phyloP scores from a whole-genome alignment of 2,888 invertebrate genomes.

The Harmothoe impar region DNA sequence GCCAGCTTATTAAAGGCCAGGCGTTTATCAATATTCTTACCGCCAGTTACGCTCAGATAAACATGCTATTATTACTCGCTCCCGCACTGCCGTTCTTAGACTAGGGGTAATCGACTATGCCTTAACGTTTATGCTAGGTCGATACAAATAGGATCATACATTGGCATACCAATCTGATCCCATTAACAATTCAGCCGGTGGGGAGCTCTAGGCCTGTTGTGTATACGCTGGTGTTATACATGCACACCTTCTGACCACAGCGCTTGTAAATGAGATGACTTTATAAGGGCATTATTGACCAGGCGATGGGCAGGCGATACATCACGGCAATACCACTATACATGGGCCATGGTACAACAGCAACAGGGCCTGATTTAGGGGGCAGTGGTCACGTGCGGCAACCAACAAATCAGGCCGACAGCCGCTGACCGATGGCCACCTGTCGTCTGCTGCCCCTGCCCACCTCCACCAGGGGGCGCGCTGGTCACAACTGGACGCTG shows the following conservation, averaged over 20 bases:
- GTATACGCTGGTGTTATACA: no score
- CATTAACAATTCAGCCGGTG: no score
- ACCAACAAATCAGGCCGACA: slow-evolving; percentile 25
- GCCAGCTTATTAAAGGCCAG: not conserved
- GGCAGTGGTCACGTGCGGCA: slow-evolving; percentile 10
- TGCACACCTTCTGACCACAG: no score
- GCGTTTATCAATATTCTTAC: slow-evolving; percentile 19
- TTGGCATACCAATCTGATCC: no score
- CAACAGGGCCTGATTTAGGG: slow-evolving; percentile 3
- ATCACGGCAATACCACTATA: not conserved
- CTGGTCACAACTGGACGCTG: not conserved
- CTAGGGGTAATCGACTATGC: no score
- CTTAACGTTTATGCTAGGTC: no score
- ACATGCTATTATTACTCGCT: slow-evolving; percentile 26
- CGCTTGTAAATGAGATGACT: no score
- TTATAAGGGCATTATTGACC: no score
- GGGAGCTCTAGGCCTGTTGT: no score
- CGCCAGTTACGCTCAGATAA: not conserved
- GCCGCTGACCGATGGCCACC: slow-evolving; percentile 41
- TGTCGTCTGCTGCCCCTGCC: not conserved
- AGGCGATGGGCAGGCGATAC: not conserved
- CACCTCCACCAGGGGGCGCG: slow-evolving; percentile 21
- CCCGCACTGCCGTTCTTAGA: no score
- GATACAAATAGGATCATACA: no score
- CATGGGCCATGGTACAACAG: not conserved